Conservation (phyloP, 2,797 vertebrate species). For the Podarcis siculus region DNA sequence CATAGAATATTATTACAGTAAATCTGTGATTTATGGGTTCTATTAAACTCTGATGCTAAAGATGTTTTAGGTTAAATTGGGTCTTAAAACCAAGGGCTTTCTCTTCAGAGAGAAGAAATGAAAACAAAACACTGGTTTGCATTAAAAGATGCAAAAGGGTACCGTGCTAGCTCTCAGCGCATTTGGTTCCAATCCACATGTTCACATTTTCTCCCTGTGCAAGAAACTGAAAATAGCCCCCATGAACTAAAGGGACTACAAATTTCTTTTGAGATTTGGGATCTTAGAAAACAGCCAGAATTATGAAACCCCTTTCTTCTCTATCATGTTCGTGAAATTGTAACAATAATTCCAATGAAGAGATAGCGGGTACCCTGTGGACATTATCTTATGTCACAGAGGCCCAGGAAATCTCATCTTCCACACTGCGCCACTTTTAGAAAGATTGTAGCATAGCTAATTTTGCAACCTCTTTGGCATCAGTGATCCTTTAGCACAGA, state of each 20-base stretch:
- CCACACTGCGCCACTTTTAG: slow-evolving; percentile 16
- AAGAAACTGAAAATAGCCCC: neutral
- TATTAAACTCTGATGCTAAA: slow-evolving; percentile 63
- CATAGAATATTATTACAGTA: slow-evolving; percentile 52
- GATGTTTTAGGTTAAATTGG: slow-evolving; percentile 52
- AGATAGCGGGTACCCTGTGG: slow-evolving; percentile 22
- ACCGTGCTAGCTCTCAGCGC: neutral
- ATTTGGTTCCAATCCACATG: neutral
- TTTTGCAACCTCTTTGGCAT: slow-evolving; percentile 40
- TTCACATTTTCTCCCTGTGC: neutral
- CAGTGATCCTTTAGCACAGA: slow-evolving; percentile 47
- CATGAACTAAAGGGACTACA: slow-evolving; percentile 24
- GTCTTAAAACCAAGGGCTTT: neutral
- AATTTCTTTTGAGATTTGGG: slow-evolving; percentile 27
- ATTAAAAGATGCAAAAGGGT: slow-evolving; percentile 31
- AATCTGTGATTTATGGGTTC: slow-evolving; percentile 56
- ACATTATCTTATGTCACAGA: neutral
- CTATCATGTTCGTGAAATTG: slow-evolving; percentile 2
- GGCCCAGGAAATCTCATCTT: slow-evolving; percentile 18
- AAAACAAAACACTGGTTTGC: slow-evolving; percentile 6
- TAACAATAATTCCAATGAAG: slow-evolving; percentile 27
- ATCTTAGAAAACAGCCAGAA: slow-evolving; percentile 24
- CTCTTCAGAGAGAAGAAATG: neutral
- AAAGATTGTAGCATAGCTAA: slow-evolving; percentile 14
- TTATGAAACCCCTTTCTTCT: slow-evolving; percentile 5